Evolutionary conservation across 35 echinoderm and acorn worm genomes (phyloP).

Genomic region (Chiridota heheva): DNA sequence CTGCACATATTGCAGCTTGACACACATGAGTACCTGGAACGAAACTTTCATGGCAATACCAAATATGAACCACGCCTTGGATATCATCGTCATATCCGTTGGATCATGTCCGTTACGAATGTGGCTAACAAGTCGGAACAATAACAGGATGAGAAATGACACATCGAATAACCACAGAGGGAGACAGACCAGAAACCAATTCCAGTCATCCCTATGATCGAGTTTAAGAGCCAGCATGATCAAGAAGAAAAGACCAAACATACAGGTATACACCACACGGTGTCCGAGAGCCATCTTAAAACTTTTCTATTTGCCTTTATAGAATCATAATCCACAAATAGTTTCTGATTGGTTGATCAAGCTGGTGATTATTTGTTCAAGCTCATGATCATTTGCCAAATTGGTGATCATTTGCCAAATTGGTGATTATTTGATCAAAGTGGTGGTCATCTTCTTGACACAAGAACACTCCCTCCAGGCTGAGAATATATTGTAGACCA

Average conservation of each 20-base stretch:
- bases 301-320: too few species aligned
- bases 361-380: too few species aligned
- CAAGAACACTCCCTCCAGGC: too few species aligned
- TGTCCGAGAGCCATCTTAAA: slow-evolving; percentile 85
- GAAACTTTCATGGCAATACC: slow-evolving; percentile 54
- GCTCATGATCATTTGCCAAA: too few species aligned
- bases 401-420: too few species aligned
- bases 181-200: slow-evolving; percentile 94
- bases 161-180: slow-evolving; percentile 90
- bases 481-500: too few species aligned
- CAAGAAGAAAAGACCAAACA: slow-evolving; percentile 70
- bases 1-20: slow-evolving; percentile 60
- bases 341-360: too few species aligned
- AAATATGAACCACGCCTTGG: slow-evolving; percentile 57
- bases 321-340: too few species aligned
- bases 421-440: too few species aligned
- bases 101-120: slow-evolving; percentile 55
- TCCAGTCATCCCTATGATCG: slow-evolving; percentile 69
- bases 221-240: slow-evolving; percentile 74
- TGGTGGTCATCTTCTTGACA: too few species aligned
- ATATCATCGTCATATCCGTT: slow-evolving; percentile 41
- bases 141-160: slow-evolving; percentile 34
- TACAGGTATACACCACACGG: slow-evolving; percentile 57
- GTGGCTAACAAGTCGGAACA: slow-evolving; percentile 70
- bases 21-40: slow-evolving; percentile 83